A percentile compares a stretch with the other conserved stretches of the same genome.
Evolutionary conservation across 2,113 vertebrate genomes (phyloP).

Genomic region (Meles meles): DNA sequence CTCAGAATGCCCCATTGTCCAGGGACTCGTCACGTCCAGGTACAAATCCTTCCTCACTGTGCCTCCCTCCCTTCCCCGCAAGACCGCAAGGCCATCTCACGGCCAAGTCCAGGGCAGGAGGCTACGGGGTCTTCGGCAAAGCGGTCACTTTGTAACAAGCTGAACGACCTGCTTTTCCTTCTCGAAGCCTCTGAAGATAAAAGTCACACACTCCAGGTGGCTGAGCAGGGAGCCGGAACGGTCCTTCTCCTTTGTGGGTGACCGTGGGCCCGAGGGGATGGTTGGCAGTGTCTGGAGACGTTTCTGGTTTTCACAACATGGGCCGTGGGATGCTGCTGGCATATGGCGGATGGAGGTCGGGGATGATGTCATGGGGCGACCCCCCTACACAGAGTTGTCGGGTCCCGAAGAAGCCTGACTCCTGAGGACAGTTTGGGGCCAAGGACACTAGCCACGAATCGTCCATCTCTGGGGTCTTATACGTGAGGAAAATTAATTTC

Average conservation of each 20-base stretch:
- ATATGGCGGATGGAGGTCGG: fast-evolving
- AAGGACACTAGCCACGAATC: fast-evolving
- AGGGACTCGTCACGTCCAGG: neutral
- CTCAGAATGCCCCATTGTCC: neutral
- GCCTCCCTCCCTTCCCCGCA: fast-evolving
- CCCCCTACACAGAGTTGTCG: neutral
- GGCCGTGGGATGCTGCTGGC: neutral
- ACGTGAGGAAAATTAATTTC: neutral
- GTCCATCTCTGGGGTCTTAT: fast-evolving
- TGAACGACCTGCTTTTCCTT: neutral
- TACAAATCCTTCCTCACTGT: neutral
- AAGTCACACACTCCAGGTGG: fast-evolving
- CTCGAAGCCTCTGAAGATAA: neutral
- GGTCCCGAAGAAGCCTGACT: no score
- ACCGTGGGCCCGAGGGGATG: fast-evolving
- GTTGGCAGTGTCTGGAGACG: neutral
- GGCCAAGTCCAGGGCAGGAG: no score
- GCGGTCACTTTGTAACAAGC: neutral
- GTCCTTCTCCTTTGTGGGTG: fast-evolving
- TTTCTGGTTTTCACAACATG: fast-evolving
- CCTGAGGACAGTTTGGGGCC: neutral
- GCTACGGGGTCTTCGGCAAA: fast-evolving
- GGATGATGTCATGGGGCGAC: fast-evolving
- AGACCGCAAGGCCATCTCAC: neutral
- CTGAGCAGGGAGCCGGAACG: no score